Evolutionary conservation across 1,140 invertebrate genomes (phyloP), one percentile per base, ranked within the genome.

Genomic region (Frieseomelitta varia): DNA sequence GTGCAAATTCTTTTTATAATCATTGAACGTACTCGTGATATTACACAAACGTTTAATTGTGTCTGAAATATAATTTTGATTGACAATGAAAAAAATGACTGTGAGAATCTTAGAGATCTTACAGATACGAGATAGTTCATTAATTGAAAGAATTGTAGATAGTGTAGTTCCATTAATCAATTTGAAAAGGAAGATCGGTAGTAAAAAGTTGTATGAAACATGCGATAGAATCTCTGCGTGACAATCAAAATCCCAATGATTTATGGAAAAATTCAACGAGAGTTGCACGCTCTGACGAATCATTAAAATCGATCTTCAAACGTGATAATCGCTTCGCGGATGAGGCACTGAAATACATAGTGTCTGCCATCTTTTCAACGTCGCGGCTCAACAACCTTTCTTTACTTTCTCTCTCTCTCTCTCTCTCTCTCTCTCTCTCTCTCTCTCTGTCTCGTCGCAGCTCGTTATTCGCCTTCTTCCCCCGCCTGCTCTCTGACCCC

Each of bases 351-450:
- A 61, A 10, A 47, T 8, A 47, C 4, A n/a, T n/a, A n/a, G 58
- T 56, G 77, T 87, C 77, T 21, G 3, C 15, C 10, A 53, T 55
- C 75, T 87, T 81, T 75, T 27, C 65, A 63, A 58, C 27, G 83
- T 88, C 82, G 72, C 39, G 63, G 67, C 34, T 69, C 71, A 19
- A 72, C 71, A 39, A n/a, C 24, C 24, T 47, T 47, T 47, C 24
- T 21, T 47, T 24, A 24, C 39, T 47, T 30, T 61, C 34, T 19
- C 15, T 39, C 51, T 27, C 56, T 75, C n/a, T n/a, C 4, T n/a
- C 39, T 47, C n/a, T 61, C 34, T 19, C 15, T 39, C 51, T 27
- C 56, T 75, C n/a, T n/a, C 4, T n/a, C n/a, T n/a, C n/a, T n/a
- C n/a, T n/a, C n/a, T n/a, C n/a, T n/a, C n/a, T n/a, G n/a, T n/a